Evolutionary conservation across 1,140 invertebrate species (phyloP).

Genomic region (Caerostris darwini): DNA sequence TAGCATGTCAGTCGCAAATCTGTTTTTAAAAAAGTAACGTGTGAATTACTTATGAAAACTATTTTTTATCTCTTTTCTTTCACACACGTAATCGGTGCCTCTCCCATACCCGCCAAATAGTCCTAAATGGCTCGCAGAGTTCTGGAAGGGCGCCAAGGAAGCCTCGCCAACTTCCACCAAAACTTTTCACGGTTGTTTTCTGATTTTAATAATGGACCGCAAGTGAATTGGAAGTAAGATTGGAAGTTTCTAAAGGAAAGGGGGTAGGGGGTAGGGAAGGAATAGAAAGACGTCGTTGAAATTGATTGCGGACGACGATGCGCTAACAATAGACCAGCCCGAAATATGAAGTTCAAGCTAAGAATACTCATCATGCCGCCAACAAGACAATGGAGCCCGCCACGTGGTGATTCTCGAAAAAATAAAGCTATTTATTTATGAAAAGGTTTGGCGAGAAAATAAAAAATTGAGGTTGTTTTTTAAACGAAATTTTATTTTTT

Average conservation of each 20-base stretch:
- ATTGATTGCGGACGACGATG: conserved; percentile 8
- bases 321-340: conserved; percentile 33
- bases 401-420: not conserved
- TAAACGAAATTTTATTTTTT: too few species aligned
- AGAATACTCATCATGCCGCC: conserved; percentile 14
- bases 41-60: not conserved
- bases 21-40: not conserved
- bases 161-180: not conserved
- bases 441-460: conserved; percentile 12
- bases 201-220: conserved; percentile 10
- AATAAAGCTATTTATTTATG: conserved; percentile 15
- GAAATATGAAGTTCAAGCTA: conserved; percentile 22
- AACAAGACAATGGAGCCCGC: conserved; percentile 4
- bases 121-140: not conserved
- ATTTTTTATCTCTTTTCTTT: not conserved
- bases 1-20: not conserved
- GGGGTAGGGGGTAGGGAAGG: not conserved
- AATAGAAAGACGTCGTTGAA: conserved; percentile 1
- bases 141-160: not conserved
- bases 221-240: conserved; percentile 1
- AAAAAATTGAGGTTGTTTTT: not conserved
- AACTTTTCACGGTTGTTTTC: conserved; percentile 24
- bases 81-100: not conserved
- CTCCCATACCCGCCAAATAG: not conserved
- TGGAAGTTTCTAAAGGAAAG: conserved; percentile 16